These are phyloP conservation scores for Trichonephila clavipes DNA, from an alignment of 1,140 invertebrate species.

Conservation along the genomic window DNA sequence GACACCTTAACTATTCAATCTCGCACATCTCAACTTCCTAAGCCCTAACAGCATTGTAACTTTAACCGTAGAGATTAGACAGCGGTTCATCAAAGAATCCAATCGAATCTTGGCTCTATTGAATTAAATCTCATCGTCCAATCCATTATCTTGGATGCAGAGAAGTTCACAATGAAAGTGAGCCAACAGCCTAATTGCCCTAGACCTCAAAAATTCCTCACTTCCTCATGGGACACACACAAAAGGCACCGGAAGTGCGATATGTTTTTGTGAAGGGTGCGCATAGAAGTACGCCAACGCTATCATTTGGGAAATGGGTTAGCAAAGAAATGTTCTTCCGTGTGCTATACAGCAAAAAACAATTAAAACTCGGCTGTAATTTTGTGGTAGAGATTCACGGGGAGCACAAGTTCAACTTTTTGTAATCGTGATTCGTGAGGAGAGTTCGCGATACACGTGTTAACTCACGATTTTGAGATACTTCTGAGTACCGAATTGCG, in stretches of 20 bases:
- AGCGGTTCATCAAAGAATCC: not conserved
- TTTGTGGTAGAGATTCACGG: not conserved
- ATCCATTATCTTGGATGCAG: not conserved
- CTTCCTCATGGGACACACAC: not conserved
- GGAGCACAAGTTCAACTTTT: not conserved
- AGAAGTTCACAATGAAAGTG: not conserved
- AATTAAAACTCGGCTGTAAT: not conserved
- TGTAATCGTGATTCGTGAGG: not conserved
- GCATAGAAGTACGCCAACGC: not conserved
- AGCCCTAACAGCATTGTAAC: no score
- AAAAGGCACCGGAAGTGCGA: not conserved
- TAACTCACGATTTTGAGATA: not conserved
- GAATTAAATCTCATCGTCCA: no score
- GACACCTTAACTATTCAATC: no score
- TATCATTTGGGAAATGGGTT: slow-evolving; percentile 25
- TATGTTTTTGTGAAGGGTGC: not conserved
- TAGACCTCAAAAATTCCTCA: not conserved
- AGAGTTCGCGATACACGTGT: not conserved
- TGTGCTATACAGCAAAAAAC: not conserved
- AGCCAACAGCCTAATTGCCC: not conserved
- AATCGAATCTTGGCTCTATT: no score
- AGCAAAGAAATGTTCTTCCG: not conserved
- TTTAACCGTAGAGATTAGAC: no score
- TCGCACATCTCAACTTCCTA: no score
- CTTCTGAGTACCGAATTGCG: no score